phyloP scores from a whole-genome alignment of 2,888 invertebrate genomes.

The Pseudococcus longispinus region DNA sequence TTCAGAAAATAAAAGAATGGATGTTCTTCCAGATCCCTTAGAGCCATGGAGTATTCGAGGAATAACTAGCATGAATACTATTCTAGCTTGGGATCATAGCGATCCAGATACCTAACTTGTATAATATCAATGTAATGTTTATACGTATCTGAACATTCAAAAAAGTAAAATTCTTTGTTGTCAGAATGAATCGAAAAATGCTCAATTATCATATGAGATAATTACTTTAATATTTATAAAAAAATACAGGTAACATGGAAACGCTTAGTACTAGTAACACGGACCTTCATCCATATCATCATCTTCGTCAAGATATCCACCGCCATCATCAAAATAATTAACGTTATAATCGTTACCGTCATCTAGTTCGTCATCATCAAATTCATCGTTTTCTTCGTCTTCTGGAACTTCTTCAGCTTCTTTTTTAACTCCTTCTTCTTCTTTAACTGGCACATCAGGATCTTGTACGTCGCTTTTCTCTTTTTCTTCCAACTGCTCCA shows the following conservation, averaged over 20 bases:
- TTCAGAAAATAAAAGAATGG: slow-evolving; percentile 60
- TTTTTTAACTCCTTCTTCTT: slow-evolving; percentile 67
- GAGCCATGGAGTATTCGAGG: slow-evolving; percentile 78
- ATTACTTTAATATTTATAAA: slow-evolving; percentile 7
- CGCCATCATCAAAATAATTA: slow-evolving; percentile 88
- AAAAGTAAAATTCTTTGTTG: neutral
- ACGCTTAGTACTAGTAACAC: slow-evolving; percentile 68
- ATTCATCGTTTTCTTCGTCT: slow-evolving; percentile 72
- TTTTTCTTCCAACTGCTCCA: slow-evolving; percentile 61
- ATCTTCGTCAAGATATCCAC: slow-evolving; percentile 80
- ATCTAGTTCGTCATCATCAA: slow-evolving; percentile 83
- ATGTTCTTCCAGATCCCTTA: slow-evolving; percentile 70
- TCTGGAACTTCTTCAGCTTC: slow-evolving; percentile 64
- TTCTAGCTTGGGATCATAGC: slow-evolving; percentile 71
- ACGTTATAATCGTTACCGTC: slow-evolving; percentile 88
- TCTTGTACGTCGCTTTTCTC: slow-evolving; percentile 62
- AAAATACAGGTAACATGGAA: slow-evolving; percentile 25
- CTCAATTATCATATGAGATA: neutral
- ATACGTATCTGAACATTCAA: neutral
- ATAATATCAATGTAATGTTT: neutral
- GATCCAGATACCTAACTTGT: slow-evolving; percentile 60
- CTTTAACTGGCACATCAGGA: slow-evolving; percentile 65
- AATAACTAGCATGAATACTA: slow-evolving; percentile 75
- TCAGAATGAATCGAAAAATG: too few relatives aligned
- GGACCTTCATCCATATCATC: slow-evolving; percentile 86